These are phyloP conservation scores for Nannospalax galili DNA, from an alignment of 2,113 vertebrate species.

Conservation along the genomic window DNA sequence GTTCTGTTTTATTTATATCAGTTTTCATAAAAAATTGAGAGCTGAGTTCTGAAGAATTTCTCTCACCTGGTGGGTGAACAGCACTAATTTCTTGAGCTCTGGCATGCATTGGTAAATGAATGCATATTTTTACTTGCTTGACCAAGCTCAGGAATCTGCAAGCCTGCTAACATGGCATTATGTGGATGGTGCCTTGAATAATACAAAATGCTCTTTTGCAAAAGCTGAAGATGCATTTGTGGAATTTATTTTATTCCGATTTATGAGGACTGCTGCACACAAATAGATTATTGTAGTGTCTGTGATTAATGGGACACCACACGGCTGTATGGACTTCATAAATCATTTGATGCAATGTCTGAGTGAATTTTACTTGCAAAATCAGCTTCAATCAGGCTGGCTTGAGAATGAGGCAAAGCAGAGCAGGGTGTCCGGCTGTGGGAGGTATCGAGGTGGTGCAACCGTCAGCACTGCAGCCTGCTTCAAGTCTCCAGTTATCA, in stretches of 20 bases:
- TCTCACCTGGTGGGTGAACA: neutral
- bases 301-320: constrained; percentile 82
- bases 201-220: constrained; percentile 42
- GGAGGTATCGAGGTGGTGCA: neutral
- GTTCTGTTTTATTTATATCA: constrained; percentile 51
- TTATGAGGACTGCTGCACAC: constrained; percentile 81
- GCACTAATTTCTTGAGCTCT: constrained; percentile 69
- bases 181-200: constrained; percentile 55
- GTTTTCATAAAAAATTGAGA: constrained; percentile 49
- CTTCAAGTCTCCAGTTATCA: constrained; percentile 59
- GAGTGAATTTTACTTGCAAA: constrained; percentile 82
- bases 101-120: constrained; percentile 62
- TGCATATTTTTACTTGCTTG: constrained; percentile 71
- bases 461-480: neutral
- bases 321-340: constrained; percentile 78
- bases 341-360: constrained; percentile 79
- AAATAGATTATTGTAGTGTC: constrained; percentile 83
- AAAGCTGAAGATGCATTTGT: constrained; percentile 68
- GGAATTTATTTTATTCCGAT: constrained; percentile 80
- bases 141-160: constrained; percentile 70
- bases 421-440: constrained; percentile 51
- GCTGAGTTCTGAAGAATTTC: constrained; percentile 49
- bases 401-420: constrained; percentile 57
- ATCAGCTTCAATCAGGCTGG: constrained; percentile 77
- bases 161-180: constrained; percentile 64